A percentile compares a stretch with the other conserved stretches of the same genome.
Evolutionary conservation across 1,140 invertebrate species (phyloP).

Genomic region (Meteorus sp.): DNA sequence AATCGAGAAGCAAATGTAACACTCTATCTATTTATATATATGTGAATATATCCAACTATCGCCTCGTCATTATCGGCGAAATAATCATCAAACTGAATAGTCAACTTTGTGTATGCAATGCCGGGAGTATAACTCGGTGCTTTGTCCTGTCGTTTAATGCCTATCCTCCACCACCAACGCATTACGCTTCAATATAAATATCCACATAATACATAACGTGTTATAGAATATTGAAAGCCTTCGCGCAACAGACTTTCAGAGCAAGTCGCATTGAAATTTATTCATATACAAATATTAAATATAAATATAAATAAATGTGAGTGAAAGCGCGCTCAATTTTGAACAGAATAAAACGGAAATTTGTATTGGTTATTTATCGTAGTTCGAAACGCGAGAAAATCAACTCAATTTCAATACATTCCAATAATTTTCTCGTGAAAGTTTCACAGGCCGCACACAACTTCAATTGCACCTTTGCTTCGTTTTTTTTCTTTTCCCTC

Average conservation of each 20-base stretch:
- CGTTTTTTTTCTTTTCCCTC: background rate
- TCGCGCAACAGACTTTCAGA: background rate
- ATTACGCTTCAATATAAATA: background rate
- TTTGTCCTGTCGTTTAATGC: background rate
- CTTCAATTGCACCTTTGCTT: no score
- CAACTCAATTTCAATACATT: slow-evolving; percentile 10
- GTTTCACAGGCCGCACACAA: background rate
- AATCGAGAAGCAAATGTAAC: slow-evolving; percentile 15
- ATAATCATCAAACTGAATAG: slow-evolving; percentile 9
- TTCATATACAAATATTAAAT: background rate
- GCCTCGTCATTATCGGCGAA: slow-evolving; percentile 15
- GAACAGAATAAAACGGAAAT: slow-evolving; percentile 11
- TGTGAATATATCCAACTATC: slow-evolving; percentile 8
- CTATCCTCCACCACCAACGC: background rate
- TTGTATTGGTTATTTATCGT: slow-evolving; percentile 18
- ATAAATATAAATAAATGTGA: background rate
- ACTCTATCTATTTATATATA: no score
- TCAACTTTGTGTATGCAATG: background rate
- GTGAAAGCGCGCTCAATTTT: slow-evolving; percentile 20
- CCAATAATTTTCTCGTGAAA: slow-evolving; percentile 10
- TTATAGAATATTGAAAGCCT: background rate
- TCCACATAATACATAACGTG: background rate
- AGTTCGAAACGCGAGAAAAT: slow-evolving; percentile 18
- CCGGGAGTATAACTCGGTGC: background rate
- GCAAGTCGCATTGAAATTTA: background rate